phyloP scores from a whole-genome alignment of 2,113 vertebrate genomes.

The Struthio camelus region DNA sequence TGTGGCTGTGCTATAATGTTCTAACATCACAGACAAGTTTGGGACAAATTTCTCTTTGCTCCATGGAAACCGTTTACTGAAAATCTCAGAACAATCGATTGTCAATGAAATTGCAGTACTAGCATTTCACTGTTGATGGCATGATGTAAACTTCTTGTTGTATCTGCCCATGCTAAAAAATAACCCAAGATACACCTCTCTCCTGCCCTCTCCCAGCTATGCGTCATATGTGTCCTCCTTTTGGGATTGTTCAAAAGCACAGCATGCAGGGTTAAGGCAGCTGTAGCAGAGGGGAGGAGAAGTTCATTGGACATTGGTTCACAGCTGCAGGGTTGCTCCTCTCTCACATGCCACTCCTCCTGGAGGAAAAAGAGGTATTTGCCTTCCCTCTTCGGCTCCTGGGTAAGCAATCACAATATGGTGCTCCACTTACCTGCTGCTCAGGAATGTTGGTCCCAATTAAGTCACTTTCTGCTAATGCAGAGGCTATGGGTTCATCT shows the following conservation, averaged over 20 bases:
- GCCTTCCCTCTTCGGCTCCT: not conserved
- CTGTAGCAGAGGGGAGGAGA: not conserved
- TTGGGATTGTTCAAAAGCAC: not conserved
- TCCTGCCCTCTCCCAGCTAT: not conserved
- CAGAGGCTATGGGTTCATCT: not conserved
- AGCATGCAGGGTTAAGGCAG: not conserved
- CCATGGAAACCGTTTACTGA: not conserved
- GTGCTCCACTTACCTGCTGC: conserved; percentile 62
- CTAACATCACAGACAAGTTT: not conserved
- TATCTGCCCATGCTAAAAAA: not conserved
- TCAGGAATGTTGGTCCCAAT: conserved; percentile 16
- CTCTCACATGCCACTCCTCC: conserved; percentile 3
- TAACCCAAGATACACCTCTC: not conserved
- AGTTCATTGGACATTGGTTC: not conserved
- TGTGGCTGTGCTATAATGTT: not conserved
- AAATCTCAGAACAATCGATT: not conserved
- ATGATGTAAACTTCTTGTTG: not conserved
- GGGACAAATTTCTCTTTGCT: not conserved
- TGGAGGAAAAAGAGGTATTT: not conserved
- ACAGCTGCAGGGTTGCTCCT: not conserved
- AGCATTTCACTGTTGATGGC: not conserved
- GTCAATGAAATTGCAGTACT: not conserved
- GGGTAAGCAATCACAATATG: not conserved
- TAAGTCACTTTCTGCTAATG: conserved; percentile 9
- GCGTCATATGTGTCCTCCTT: not conserved